Percentiles rank a stretch among this genome's conserved stretches.
phyloP scores from a whole-genome alignment of 2,797 vertebrate species.

The Corythornis leucogaster region DNA sequence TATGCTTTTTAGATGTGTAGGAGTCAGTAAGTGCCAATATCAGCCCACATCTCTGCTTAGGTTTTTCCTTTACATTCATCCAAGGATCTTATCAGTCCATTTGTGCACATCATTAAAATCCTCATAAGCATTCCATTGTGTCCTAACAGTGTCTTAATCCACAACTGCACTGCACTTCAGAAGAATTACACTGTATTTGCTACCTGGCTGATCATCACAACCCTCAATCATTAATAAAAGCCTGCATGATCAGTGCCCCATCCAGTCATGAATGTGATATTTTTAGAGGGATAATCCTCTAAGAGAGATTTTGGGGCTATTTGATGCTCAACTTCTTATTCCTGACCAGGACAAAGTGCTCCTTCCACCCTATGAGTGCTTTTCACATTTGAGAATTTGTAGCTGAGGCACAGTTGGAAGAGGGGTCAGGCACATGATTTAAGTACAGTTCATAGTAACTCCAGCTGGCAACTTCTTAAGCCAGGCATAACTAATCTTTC shows the following conservation, averaged over 20 bases:
- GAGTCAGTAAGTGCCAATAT: neutral
- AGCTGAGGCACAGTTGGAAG: neutral
- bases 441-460: neutral
- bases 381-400: neutral
- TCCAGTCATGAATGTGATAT: neutral
- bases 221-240: neutral
- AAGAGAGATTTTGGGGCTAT: neutral
- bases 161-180: slow-evolving; percentile 5
- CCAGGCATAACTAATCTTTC: neutral
- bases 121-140: neutral
- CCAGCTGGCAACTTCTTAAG: neutral
- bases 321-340: neutral
- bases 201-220: neutral
- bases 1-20: slow-evolving; percentile 25
- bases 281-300: neutral
- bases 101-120: slow-evolving; percentile 29
- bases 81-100: neutral
- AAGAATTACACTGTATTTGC: slow-evolving; percentile 5
- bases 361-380: neutral
- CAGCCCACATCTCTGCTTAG: neutral
- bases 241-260: neutral
- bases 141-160: neutral
- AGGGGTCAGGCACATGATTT: neutral
- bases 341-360: neutral
- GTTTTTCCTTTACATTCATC: neutral